Conservation (phyloP, 2,888 invertebrate species). For the Acanthosepion lycidas region DNA sequence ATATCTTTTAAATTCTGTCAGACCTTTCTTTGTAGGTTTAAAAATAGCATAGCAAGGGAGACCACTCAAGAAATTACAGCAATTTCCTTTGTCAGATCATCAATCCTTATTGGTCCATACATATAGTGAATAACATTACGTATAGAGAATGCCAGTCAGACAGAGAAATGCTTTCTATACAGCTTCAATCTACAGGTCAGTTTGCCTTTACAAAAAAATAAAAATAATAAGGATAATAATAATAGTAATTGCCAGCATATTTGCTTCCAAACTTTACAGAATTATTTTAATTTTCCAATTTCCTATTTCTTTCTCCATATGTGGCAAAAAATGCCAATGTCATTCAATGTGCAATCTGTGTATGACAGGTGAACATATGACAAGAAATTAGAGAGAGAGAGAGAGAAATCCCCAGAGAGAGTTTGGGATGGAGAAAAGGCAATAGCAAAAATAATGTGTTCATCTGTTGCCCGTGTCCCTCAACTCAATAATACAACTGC, state of each 20-base stretch:
- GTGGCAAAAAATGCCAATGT: background rate
- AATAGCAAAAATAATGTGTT: background rate
- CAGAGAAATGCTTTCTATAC: background rate
- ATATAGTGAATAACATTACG: background rate
- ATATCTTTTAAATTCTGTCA: background rate
- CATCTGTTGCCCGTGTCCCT: conserved; percentile 36
- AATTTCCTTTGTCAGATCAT: background rate
- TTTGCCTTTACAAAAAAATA: too few species aligned
- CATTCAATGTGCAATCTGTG: background rate
- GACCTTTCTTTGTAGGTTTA: background rate
- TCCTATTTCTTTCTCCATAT: background rate
- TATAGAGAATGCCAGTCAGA: background rate
- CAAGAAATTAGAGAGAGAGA: background rate
- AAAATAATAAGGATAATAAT: too few species aligned
- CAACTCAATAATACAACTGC: conserved; percentile 57
- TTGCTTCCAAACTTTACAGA: background rate
- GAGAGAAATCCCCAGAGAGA: background rate
- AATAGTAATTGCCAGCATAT: background rate
- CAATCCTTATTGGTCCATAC: background rate
- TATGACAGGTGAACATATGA: background rate
- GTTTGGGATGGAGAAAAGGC: background rate
- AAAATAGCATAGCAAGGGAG: background rate
- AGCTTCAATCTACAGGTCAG: too few species aligned
- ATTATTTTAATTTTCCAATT: background rate
- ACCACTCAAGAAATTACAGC: background rate